Percentiles rank a stretch among this genome's conserved stretches.
phyloP scores from a whole-genome alignment of 2,888 invertebrate species.

The Bellardia pandia region DNA sequence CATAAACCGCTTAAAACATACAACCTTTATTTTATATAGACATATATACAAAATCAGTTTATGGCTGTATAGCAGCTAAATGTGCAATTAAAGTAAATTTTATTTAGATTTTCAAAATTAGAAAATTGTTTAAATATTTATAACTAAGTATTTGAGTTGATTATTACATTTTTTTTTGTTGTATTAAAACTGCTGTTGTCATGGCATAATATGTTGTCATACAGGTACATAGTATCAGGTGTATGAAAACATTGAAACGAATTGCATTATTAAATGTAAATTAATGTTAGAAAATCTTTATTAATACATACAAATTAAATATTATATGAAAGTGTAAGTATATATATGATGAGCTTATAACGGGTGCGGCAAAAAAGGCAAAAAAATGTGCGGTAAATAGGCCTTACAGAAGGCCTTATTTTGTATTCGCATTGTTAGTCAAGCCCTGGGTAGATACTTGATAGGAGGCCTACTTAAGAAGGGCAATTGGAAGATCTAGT shows the following conservation, averaged over 20 bases:
- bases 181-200: background rate
- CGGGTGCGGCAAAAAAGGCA: no score
- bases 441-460: no score
- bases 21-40: background rate
- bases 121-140: slow-evolving; percentile 66
- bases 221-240: background rate
- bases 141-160: slow-evolving; percentile 50
- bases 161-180: slow-evolving; percentile 19
- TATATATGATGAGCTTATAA: background rate
- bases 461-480: no score
- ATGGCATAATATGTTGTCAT: slow-evolving; percentile 8
- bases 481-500: no score
- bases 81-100: slow-evolving; percentile 16
- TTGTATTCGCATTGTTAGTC: no score
- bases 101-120: slow-evolving; percentile 41
- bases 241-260: slow-evolving; percentile 18
- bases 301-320: background rate
- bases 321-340: background rate
- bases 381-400: no score
- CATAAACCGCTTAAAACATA: slow-evolving; percentile 57
- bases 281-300: slow-evolving; percentile 25
- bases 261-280: slow-evolving; percentile 58
- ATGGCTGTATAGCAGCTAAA: background rate
- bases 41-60: no score
- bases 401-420: no score